phyloP scores from a whole-genome alignment of 2,888 invertebrate species.

The Petrophora chlorosata region DNA sequence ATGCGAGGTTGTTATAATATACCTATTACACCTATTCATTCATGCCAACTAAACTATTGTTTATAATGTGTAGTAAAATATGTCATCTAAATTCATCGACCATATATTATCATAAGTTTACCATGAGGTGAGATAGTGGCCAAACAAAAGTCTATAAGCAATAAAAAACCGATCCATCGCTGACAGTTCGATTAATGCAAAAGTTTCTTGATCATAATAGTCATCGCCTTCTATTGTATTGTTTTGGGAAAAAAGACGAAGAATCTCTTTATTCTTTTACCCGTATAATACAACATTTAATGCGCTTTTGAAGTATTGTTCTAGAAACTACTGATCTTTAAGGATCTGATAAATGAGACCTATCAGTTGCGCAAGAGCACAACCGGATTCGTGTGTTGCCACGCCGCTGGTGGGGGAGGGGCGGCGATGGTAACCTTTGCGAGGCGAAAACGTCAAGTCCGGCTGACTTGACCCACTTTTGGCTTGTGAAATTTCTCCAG shows the following conservation, averaged over 20 bases:
- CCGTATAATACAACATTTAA: background rate
- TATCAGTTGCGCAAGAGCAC: constrained; percentile 72
- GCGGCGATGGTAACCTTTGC: constrained; percentile 75
- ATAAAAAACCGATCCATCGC: too few species aligned
- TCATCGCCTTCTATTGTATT: too few species aligned
- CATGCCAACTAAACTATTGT: background rate
- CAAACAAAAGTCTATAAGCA: too few species aligned
- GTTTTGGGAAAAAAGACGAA: background rate
- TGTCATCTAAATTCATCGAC: too few species aligned
- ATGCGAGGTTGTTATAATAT: constrained; percentile 18
- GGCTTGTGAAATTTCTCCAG: constrained; percentile 80
- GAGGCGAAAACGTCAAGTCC: constrained; percentile 79
- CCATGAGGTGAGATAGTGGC: too few species aligned
- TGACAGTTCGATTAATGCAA: too few species aligned
- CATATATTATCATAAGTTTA: too few species aligned
- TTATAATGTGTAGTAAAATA: background rate
- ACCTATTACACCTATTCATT: constrained; percentile 8
- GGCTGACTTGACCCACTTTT: constrained; percentile 80
- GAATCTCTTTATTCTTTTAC: background rate
- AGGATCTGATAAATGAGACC: constrained; percentile 71
- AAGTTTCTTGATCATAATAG: too few species aligned
- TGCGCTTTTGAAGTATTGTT: constrained; percentile 29
- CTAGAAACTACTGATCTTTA: constrained; percentile 68
- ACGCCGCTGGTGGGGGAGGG: constrained; percentile 44
- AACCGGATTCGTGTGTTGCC: constrained; percentile 69